A percentile compares a stretch with the other conserved stretches of the same genome.
phyloP scores from a whole-genome alignment of 2,113 vertebrate species.

The Hippocampus guttulatus region DNA sequence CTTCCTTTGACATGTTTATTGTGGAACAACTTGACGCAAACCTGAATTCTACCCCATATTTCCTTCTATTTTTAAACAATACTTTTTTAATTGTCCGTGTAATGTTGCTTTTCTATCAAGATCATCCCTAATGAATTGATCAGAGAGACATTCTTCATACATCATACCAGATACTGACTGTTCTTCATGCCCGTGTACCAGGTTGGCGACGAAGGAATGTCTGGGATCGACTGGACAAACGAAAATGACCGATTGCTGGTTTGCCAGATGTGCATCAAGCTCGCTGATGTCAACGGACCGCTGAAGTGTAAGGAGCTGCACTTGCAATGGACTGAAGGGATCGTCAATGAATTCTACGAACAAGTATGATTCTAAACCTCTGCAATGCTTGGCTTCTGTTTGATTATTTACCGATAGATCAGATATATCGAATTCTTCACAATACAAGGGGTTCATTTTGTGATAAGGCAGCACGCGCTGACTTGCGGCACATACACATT shows the following conservation, averaged over 20 bases:
- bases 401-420: neutral
- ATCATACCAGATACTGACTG: neutral
- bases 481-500: no score
- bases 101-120: neutral
- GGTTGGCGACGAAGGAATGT: slow-evolving; percentile 87
- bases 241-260: slow-evolving; percentile 94
- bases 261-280: slow-evolving; percentile 98
- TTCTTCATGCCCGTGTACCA: slow-evolving; percentile 44
- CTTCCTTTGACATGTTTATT: neutral
- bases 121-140: neutral
- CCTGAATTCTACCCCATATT: neutral
- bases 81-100: neutral
- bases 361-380: slow-evolving; percentile 72
- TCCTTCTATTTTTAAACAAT: neutral
- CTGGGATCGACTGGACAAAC: slow-evolving; percentile 92
- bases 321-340: slow-evolving; percentile 95
- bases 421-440: neutral
- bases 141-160: neutral
- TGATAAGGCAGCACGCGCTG: no score
- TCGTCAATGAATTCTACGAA: slow-evolving; percentile 97
- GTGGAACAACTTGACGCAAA: neutral
- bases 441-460: no score
- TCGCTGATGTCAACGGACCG: slow-evolving; percentile 95
- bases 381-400: neutral
- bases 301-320: slow-evolving; percentile 93